Percentiles rank a stretch among this genome's conserved stretches.
phyloP scores from a whole-genome alignment of 2,888 invertebrate species.

The Scaptomyza caliginosa region DNA sequence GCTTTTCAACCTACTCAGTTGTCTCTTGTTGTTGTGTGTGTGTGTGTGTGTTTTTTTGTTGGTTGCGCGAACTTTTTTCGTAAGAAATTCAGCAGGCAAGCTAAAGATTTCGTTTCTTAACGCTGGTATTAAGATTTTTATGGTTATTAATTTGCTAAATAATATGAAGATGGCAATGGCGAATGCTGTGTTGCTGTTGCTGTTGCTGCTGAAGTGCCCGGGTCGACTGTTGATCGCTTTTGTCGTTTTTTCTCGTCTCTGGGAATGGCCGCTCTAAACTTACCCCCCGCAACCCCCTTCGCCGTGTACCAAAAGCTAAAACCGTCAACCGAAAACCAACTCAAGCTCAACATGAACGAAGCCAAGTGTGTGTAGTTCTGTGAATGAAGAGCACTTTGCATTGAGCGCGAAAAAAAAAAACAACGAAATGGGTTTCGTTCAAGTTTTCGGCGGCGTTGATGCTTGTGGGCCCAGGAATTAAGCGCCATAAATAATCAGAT shows the following conservation, averaged over 20 bases:
- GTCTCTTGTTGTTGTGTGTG: conserved; percentile 28
- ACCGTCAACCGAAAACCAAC: conserved; percentile 15
- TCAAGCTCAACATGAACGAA: conserved; percentile 27
- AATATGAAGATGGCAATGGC: conserved; percentile 66
- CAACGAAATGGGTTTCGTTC: conserved; percentile 25
- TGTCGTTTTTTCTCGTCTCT: conserved; percentile 13
- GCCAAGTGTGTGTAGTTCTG: conserved; percentile 54
- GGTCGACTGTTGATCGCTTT: conserved; percentile 31
- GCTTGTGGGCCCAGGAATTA: conserved; percentile 43
- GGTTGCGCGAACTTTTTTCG: conserved; percentile 67
- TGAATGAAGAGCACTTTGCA: conserved; percentile 78
- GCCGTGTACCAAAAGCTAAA: conserved; percentile 1
- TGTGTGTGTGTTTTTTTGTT: conserved; percentile 27
- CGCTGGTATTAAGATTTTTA: conserved; percentile 77
- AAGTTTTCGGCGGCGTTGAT: conserved; percentile 16
- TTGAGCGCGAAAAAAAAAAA: conserved; percentile 26
- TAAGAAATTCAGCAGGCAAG: conserved; percentile 77
- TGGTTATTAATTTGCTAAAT: conserved; percentile 79
- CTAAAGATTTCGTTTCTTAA: conserved; percentile 74
- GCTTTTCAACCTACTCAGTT: conserved; percentile 35
- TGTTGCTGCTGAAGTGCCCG: conserved; percentile 38
- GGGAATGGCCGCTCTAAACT: conserved; percentile 42
- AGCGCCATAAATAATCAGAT: conserved; percentile 48
- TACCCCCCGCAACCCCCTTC: not conserved
- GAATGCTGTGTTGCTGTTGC: conserved; percentile 24